Evolutionary conservation across 1,140 invertebrate species (phyloP).

Genomic region (Plutomurus gul): DNA sequence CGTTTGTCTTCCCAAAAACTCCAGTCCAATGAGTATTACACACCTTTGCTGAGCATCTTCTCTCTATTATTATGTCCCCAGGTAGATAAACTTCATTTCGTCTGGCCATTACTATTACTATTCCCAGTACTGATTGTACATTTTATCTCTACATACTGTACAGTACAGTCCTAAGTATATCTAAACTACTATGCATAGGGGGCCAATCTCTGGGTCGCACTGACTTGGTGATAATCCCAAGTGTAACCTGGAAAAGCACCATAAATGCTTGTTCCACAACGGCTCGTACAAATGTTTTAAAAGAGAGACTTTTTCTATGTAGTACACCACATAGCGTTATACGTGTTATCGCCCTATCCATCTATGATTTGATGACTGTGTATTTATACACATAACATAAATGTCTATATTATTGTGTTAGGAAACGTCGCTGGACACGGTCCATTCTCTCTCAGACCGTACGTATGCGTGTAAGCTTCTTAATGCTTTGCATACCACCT

Average conservation of each 20-base stretch:
- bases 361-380: not conserved
- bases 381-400: constrained; percentile 9
- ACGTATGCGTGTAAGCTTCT: not conserved
- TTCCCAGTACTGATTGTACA: not conserved
- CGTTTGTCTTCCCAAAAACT: constrained; percentile 51
- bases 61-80: constrained; percentile 29
- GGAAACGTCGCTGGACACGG: not conserved
- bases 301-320: too few species aligned
- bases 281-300: too few species aligned
- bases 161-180: too few species aligned
- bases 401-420: not conserved
- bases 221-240: too few species aligned
- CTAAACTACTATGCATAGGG: too few species aligned
- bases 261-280: too few species aligned
- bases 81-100: constrained; percentile 26
- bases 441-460: too few species aligned
- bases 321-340: too few species aligned
- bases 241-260: too few species aligned
- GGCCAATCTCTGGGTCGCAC: too few species aligned
- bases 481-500: too few species aligned
- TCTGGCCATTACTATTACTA: constrained; percentile 7
- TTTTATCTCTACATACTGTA: too few species aligned
- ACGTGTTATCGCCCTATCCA: not conserved
- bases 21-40: constrained; percentile 40
- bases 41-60: constrained; percentile 31